Evolutionary conservation across 2,888 invertebrate genomes (phyloP).

Genomic region (Polyploca ridens): DNA sequence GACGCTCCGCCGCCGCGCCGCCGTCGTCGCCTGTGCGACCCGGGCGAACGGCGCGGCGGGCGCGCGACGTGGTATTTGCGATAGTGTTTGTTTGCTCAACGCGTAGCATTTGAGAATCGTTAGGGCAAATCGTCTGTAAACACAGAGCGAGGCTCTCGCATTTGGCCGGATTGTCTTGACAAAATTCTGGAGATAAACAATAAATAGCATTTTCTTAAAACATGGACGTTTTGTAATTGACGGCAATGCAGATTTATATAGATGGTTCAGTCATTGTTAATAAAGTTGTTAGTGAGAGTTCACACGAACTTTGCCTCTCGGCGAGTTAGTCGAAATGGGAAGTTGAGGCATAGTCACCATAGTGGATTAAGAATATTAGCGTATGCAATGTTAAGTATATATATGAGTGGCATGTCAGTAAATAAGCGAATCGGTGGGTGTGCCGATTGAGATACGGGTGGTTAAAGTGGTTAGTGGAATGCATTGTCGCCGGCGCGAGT

Average conservation of each 20-base stretch:
- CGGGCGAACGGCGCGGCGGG: constrained; percentile 28
- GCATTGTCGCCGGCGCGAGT: constrained; percentile 83
- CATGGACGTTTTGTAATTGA: constrained; percentile 80
- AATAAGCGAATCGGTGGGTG: constrained; percentile 58
- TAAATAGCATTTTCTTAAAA: constrained; percentile 75
- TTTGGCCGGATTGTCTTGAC: constrained; percentile 74
- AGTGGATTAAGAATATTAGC: constrained; percentile 69
- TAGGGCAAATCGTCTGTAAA: constrained; percentile 79
- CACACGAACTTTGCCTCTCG: constrained; percentile 73
- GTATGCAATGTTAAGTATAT: constrained; percentile 66
- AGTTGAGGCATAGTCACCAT: constrained; percentile 75
- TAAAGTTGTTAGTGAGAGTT: constrained; percentile 78
- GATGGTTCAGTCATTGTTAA: constrained; percentile 84
- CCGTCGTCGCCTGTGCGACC: neutral
- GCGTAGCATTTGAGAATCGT: constrained; percentile 82
- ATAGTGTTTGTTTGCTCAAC: constrained; percentile 73
- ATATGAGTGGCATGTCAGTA: constrained; percentile 63
- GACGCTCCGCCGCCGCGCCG: constrained; percentile 34
- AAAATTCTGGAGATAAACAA: constrained; percentile 76
- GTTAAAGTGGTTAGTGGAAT: constrained; percentile 75
- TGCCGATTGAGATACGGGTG: constrained; percentile 55
- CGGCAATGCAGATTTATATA: constrained; percentile 76
- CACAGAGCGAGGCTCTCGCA: constrained; percentile 70
- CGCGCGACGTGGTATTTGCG: constrained; percentile 64
- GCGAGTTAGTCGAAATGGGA: constrained; percentile 72